Evolutionary conservation across 2,888 invertebrate species (phyloP).

Genomic region (Pristionchus entomophagus): DNA sequence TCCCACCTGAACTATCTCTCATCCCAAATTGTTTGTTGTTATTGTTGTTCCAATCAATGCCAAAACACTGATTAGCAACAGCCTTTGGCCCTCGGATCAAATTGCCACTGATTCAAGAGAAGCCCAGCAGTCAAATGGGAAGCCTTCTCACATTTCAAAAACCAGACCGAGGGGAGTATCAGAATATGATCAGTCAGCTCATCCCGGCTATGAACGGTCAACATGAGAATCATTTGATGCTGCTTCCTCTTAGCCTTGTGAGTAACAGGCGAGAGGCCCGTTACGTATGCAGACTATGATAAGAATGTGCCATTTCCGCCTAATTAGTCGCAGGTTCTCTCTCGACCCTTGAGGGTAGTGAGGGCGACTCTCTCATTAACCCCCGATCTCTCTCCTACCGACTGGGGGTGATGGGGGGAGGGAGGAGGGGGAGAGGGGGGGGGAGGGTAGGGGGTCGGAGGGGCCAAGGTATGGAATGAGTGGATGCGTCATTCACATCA

Average conservation of each 20-base stretch:
- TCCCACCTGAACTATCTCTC: not conserved
- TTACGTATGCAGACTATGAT: conserved; percentile 2
- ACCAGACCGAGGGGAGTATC: not conserved
- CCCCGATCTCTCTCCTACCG: not conserved
- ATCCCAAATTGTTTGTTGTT: conserved; percentile 10
- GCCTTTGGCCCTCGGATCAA: not conserved
- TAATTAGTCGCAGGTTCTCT: not conserved
- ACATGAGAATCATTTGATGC: not conserved
- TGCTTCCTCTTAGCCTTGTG: not conserved
- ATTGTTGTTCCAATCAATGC: conserved; percentile 6
- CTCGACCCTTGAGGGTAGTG: not conserved
- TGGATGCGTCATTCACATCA: conserved; percentile 5
- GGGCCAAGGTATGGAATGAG: conserved; percentile 9
- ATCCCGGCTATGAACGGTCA: not conserved
- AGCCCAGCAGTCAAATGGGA: not conserved
- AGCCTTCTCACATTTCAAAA: not conserved
- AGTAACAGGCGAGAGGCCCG: not conserved
- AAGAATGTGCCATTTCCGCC: conserved; percentile 34
- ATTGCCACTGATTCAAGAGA: not conserved
- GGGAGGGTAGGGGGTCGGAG: not conserved
- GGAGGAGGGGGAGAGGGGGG: no score
- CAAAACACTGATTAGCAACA: not conserved
- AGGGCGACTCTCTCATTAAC: not conserved
- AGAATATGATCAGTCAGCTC: not conserved
- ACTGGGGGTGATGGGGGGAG: not conserved